phyloP scores from a whole-genome alignment of 92 coral and sea anemone genomes.

The Blastomussa wellsi region DNA sequence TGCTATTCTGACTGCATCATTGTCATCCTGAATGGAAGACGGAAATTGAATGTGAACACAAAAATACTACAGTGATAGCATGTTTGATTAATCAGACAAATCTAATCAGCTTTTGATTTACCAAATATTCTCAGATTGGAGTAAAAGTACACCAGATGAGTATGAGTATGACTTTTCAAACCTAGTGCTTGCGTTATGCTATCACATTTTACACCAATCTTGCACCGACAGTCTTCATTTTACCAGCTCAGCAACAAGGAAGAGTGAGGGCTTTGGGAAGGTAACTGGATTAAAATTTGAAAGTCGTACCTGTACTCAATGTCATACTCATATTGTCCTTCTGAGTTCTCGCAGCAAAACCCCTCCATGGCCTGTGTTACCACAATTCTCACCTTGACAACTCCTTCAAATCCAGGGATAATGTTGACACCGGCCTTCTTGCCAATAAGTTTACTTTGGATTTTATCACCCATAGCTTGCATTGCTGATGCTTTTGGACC shows the following conservation, averaged over 20 bases:
- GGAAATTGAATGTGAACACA: background rate
- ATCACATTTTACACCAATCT: no score
- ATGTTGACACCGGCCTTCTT: constrained; percentile 94
- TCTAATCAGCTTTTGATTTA: no score
- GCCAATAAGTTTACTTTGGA: constrained; percentile 93
- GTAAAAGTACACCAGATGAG: no score
- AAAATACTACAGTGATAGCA: background rate
- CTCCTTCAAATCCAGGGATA: constrained; percentile 97
- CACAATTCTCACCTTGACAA: constrained; percentile 74
- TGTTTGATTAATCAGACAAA: no score
- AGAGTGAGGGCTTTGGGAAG: no score
- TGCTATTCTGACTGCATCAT: constrained; percentile 89
- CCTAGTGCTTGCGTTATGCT: no score
- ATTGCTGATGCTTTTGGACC: constrained; percentile 96
- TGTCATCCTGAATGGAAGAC: constrained; percentile 62
- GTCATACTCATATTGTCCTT: background rate
- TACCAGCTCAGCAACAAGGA: no score
- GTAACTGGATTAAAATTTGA: no score
- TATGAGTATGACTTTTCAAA: no score
- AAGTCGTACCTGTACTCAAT: background rate
- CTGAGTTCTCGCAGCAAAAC: background rate
- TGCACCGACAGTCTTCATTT: no score
- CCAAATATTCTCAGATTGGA: no score
- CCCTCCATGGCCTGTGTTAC: background rate
- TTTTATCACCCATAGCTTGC: constrained; percentile 98